phyloP scores from a whole-genome alignment of 2,113 vertebrate genomes.

The Willisornis vidua region DNA sequence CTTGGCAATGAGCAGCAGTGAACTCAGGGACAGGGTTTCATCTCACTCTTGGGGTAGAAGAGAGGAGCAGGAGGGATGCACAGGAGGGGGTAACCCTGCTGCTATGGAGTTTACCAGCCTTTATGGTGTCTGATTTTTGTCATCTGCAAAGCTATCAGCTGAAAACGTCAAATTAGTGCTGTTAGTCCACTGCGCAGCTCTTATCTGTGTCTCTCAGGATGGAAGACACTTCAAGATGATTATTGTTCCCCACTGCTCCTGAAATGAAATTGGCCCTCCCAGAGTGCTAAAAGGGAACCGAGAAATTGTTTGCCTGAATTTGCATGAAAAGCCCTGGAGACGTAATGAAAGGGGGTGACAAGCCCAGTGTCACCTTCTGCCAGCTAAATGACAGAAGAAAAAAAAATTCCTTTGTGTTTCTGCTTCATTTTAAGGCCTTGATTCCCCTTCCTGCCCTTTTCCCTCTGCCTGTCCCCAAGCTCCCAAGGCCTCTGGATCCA shows the following conservation, averaged over 20 bases:
- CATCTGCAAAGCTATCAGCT: slow-evolving; percentile 67
- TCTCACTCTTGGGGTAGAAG: not conserved
- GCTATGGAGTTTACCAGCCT: slow-evolving; percentile 22
- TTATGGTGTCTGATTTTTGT: slow-evolving; percentile 62
- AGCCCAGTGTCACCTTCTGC: slow-evolving; percentile 43
- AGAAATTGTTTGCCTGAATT: slow-evolving; percentile 73
- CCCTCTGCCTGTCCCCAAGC: accelerated
- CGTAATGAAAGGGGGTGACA: slow-evolving; percentile 56
- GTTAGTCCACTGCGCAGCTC: slow-evolving; percentile 55
- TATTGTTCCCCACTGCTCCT: slow-evolving; percentile 56
- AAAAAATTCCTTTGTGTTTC: slow-evolving; percentile 12
- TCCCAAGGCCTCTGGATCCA: accelerated
- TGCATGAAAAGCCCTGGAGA: slow-evolving; percentile 71
- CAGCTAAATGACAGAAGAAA: not conserved
- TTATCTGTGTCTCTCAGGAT: slow-evolving; percentile 76
- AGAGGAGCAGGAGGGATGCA: not conserved
- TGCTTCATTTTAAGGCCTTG: not conserved
- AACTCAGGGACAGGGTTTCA: not conserved
- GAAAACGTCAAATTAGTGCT: slow-evolving; percentile 65
- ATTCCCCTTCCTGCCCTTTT: not conserved
- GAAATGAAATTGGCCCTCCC: slow-evolving; percentile 68
- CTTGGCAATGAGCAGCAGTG: not conserved
- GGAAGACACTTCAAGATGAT: slow-evolving; percentile 68
- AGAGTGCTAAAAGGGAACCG: slow-evolving; percentile 56
- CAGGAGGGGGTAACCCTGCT: slow-evolving; percentile 9